Conservation (phyloP, 2,888 invertebrate species). For the Heteromurus nitidus region DNA sequence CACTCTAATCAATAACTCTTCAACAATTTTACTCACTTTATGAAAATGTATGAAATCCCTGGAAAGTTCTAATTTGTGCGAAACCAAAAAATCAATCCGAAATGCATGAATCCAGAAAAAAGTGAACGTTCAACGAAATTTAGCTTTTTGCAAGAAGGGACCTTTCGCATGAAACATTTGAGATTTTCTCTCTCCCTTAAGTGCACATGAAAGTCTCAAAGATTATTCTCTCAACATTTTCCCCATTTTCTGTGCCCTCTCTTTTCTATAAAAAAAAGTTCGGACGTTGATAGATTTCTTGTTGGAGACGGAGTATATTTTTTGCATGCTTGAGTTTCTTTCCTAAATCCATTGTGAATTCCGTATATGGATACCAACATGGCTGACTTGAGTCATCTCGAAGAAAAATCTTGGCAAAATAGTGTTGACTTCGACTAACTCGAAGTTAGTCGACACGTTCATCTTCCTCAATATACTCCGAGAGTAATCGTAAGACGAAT, state of each 20-base stretch:
- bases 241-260: neutral
- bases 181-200: too few species aligned
- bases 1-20: neutral
- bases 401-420: constrained; percentile 52
- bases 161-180: too few species aligned
- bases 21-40: neutral
- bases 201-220: too few species aligned
- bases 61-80: constrained; percentile 31
- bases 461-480: too few species aligned
- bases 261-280: neutral
- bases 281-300: neutral
- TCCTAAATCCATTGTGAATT: constrained; percentile 17
- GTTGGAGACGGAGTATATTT: neutral
- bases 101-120: too few species aligned
- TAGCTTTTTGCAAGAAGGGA: too few species aligned
- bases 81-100: neutral
- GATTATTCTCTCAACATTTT: too few species aligned
- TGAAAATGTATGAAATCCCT: constrained; percentile 49
- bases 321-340: constrained; percentile 39
- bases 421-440: neutral
- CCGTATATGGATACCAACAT: constrained; percentile 30
- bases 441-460: constrained; percentile 48
- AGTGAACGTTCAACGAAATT: too few species aligned
- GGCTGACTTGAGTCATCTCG: constrained; percentile 61
- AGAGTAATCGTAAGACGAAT: too few species aligned